Base-by-base conservation (phyloP, 1,140 invertebrate genomes). In the Anastrepha obliqua region DNA sequence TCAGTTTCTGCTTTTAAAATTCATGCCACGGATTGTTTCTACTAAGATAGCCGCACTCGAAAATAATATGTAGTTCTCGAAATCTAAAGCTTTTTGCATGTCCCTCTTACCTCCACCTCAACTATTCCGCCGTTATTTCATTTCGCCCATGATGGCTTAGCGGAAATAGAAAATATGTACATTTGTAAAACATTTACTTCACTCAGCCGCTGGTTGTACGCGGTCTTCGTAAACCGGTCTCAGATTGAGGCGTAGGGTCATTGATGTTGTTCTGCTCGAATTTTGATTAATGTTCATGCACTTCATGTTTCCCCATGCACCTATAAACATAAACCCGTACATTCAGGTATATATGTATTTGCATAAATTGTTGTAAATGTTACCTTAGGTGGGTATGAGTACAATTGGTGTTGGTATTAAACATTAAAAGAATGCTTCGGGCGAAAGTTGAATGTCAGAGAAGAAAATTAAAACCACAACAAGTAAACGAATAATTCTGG, bases 271-370 rank as follows among this genome's bases (percentile, higher is more conserved):
- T 81, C 47, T 13, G 3, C n/a, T 55, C 74, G 74, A 81, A 81
- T 47, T 51, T 81, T 81, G 74, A 81, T 81, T 81, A 81, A 81
- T 81, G 74, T 55, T 81, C 47, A n/a, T 81, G 47, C 47, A 17
- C 55, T 81, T 44, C n/a, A 15, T n/a, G 47, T 81, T 29, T 55
- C 2, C 2, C 29, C 29, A 29, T 29, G 29, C 29, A 29, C 29
- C 29, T 29, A 29, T 29, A 29, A 29, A 29, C 29, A 29, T 29
- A 29, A 29, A 62, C 11, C 60, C 60, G 15, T 62, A 62, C 15
- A 62, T 62, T 17, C 15, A 62, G 4, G 15, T 62, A 62, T 13
- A 62, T 20, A 20, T 29, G 29, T 20, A 67, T 7, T 8, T 62
- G 17, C 17, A 62, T n/a, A 62, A 62, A 4, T 67, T 70, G 6